Conservation (phyloP, 2,888 invertebrate species). For the Muscina levida region DNA sequence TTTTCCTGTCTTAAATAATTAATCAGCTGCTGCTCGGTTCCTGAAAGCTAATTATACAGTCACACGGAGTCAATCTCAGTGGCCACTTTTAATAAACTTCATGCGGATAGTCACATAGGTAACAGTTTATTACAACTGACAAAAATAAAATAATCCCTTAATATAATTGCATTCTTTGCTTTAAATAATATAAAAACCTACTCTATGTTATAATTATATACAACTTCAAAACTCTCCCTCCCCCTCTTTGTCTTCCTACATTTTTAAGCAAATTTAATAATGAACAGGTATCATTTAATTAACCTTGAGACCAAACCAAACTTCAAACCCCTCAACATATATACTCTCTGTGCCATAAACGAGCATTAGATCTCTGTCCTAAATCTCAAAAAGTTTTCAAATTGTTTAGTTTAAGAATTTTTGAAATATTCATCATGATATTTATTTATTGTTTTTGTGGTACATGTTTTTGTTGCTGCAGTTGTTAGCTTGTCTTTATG, state of each 20-base stretch:
- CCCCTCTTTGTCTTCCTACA: neutral
- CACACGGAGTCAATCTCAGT: no score
- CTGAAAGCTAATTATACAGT: no score
- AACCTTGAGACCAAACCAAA: slow-evolving; percentile 12
- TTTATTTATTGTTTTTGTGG: neutral
- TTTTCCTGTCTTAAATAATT: no score
- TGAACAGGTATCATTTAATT: slow-evolving; percentile 1
- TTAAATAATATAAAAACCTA: no score
- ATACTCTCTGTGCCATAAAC: neutral
- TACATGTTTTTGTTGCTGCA: neutral
- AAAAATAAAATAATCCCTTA: no score
- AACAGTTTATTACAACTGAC: no score
- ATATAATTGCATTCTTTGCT: no score
- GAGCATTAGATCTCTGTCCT: neutral
- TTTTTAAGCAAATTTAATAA: neutral
- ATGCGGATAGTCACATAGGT: no score
- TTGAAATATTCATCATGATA: neutral
- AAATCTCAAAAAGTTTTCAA: neutral
- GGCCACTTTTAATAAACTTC: no score
- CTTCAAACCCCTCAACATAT: neutral
- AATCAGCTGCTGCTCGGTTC: no score
- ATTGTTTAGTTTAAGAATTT: neutral
- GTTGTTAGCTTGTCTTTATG: neutral
- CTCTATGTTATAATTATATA: no score
- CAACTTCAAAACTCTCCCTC: no score